phyloP scores from a whole-genome alignment of 2,113 vertebrate species.

The human region DNA sequence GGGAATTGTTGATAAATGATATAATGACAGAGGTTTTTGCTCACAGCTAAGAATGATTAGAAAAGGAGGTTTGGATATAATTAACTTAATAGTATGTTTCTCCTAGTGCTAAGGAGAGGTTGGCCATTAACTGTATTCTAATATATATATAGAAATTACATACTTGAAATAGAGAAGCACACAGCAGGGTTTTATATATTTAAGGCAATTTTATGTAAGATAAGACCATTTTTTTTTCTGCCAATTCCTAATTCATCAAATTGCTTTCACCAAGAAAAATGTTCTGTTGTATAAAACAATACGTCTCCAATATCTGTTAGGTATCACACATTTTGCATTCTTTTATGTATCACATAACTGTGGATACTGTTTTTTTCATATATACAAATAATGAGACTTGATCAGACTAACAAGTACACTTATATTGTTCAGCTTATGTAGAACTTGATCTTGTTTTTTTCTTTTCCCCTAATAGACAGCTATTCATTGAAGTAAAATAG shows the following conservation, averaged over 20 bases:
- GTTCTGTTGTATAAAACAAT: not conserved
- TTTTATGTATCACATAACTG: not conserved
- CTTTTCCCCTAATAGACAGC: not conserved
- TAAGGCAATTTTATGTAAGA: not conserved
- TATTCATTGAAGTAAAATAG: not conserved
- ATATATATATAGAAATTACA: not conserved
- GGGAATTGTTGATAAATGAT: not conserved
- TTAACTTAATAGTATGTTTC: not conserved
- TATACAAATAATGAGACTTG: not conserved
- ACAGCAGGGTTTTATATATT: not conserved
- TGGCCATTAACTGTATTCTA: not conserved
- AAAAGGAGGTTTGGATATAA: not conserved
- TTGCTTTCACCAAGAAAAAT: not conserved
- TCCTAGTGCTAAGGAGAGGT: not conserved
- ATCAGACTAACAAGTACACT: not conserved
- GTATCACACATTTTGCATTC: not conserved
- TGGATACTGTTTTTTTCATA: not conserved
- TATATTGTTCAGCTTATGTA: not conserved
- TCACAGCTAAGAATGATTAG: not conserved
- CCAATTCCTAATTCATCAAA: not conserved
- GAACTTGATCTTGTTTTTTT: too few species aligned
- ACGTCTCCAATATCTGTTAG: not conserved
- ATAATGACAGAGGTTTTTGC: not conserved
- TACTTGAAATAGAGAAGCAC: not conserved
- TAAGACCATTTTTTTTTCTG: not conserved